Evolutionary conservation across 2,888 invertebrate species (phyloP).

Genomic region (Drosophila multiciliata): DNA sequence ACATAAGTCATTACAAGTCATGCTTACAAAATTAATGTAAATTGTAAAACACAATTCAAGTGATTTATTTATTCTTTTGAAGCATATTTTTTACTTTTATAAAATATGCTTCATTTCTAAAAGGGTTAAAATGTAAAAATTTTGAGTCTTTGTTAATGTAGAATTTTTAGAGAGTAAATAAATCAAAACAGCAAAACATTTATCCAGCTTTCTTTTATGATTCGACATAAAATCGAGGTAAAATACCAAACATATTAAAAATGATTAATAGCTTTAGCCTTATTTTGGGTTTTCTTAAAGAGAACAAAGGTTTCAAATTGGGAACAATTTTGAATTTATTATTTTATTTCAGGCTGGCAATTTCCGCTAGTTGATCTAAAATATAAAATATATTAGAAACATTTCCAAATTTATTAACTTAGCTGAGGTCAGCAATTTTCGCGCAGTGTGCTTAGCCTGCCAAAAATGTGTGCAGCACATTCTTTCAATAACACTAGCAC

Average conservation of each 20-base stretch:
- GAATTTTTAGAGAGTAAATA: neutral
- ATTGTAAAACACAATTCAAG: neutral
- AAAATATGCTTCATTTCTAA: neutral
- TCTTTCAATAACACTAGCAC: constrained; percentile 1
- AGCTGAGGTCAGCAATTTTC: neutral
- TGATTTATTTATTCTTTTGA: neutral
- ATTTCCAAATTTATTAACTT: neutral
- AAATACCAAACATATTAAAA: neutral
- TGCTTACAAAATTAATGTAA: neutral
- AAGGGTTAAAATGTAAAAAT: neutral
- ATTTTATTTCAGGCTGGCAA: neutral
- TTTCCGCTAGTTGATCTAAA: neutral
- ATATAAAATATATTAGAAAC: neutral
- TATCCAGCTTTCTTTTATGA: neutral
- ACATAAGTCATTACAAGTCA: neutral
- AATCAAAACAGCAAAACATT: neutral
- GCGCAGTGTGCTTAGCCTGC: constrained; percentile 26
- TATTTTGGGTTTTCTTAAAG: neutral
- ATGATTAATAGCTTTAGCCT: neutral
- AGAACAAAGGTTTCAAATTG: neutral
- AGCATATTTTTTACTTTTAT: neutral
- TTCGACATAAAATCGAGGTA: neutral
- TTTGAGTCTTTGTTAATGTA: neutral
- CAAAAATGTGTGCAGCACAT: constrained; percentile 20
- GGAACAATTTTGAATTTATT: neutral